A percentile compares a stretch with the other conserved stretches of the same genome.
Evolutionary conservation across 2,797 vertebrate genomes (phyloP).

Genomic region (Heliangelus exortis): DNA sequence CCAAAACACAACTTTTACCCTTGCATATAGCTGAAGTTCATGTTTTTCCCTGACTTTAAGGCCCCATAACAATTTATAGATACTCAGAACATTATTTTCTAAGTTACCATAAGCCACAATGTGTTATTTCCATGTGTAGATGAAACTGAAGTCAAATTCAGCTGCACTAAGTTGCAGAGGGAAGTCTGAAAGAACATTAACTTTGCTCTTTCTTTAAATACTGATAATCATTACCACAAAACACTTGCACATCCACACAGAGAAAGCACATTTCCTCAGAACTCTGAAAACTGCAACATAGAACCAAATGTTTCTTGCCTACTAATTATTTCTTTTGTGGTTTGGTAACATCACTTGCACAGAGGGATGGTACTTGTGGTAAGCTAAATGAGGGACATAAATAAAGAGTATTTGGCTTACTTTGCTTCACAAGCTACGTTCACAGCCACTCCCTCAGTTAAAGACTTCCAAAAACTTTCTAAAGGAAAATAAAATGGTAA

Average conservation of each 20-base stretch:
- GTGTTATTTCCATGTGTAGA: neutral
- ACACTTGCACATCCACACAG: neutral
- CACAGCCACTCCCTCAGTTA: neutral
- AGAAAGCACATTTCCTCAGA: neutral
- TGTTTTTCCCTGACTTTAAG: neutral
- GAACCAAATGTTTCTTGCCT: neutral
- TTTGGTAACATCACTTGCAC: neutral
- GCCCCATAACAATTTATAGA: neutral
- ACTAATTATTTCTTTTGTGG: constrained; percentile 30
- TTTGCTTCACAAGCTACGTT: neutral
- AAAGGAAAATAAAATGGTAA: neutral
- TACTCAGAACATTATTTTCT: neutral
- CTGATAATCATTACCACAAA: neutral
- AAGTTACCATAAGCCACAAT: neutral
- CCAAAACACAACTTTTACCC: neutral
- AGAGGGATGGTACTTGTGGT: neutral
- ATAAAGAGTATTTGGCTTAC: neutral
- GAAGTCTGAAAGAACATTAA: neutral
- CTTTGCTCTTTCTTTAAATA: neutral
- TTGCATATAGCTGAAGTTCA: neutral
- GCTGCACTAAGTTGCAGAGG: neutral
- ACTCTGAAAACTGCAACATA: neutral
- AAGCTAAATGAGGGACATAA: neutral
- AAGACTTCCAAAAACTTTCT: neutral
- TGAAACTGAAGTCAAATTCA: neutral